phyloP scores from a whole-genome alignment of 2,113 vertebrate genomes.

The Fukomys damarensis region DNA sequence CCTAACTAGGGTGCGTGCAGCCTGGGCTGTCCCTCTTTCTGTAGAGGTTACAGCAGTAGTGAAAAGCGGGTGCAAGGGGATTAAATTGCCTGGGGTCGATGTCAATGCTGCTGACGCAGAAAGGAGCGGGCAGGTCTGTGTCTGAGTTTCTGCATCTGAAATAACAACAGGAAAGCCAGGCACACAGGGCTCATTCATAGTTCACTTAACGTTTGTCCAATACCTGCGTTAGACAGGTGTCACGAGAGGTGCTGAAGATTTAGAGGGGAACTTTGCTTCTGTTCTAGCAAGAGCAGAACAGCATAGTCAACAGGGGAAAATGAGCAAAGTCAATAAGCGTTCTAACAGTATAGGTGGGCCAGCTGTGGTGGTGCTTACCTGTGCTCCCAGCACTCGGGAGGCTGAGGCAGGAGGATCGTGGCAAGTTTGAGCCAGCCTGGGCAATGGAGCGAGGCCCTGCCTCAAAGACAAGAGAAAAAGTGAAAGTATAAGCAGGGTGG shows the following conservation, averaged over 20 bases:
- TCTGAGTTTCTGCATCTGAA: not conserved
- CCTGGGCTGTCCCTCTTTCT: not conserved
- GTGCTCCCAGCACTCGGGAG: not conserved
- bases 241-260: not conserved
- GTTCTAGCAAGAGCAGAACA: constrained; percentile 10
- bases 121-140: not conserved
- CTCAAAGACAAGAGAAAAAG: not conserved
- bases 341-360: not conserved
- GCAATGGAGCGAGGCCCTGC: not conserved
- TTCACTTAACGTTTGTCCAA: not conserved
- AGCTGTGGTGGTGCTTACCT: not conserved
- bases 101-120: not conserved
- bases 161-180: not conserved
- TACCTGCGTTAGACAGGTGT: not conserved
- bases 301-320: not conserved
- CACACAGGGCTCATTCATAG: not conserved
- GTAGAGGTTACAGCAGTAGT: not conserved
- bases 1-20: not conserved
- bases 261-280: not conserved
- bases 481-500: not conserved
- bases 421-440: not conserved
- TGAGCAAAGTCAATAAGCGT: not conserved
- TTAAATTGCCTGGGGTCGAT: not conserved
- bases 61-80: not conserved
- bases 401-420: not conserved